Percentiles rank a stretch among this genome's conserved stretches.
Conservation (phyloP, 1,140 invertebrate species). For the Hermetia illucens region DNA sequence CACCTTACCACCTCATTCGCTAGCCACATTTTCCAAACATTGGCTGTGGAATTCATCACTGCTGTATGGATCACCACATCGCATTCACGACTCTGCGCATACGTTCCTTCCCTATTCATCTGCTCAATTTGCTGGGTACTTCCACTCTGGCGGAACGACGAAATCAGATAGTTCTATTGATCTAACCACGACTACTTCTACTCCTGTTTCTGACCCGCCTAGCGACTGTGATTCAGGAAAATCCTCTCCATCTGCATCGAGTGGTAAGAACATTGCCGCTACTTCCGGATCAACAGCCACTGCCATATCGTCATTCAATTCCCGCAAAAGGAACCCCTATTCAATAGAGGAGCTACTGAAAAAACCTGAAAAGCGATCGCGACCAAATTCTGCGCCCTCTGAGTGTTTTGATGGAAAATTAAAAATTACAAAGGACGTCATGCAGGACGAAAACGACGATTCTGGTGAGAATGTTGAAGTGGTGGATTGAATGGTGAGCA, state of each 20-base stretch:
- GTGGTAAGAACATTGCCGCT: too few relatives aligned
- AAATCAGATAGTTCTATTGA: constrained; percentile 28
- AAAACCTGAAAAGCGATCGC: constrained; percentile 46
- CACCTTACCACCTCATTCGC: constrained; percentile 16
- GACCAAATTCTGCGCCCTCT: constrained; percentile 15
- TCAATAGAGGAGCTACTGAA: constrained; percentile 75
- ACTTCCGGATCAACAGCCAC: background rate
- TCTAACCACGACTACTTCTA: constrained; percentile 16
- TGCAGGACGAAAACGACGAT: constrained; percentile 7
- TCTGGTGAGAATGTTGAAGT: constrained; percentile 20
- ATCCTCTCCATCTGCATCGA: constrained; percentile 20
- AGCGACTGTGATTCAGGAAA: constrained; percentile 25
- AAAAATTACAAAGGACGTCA: background rate
- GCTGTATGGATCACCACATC: constrained; percentile 24
- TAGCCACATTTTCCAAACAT: constrained; percentile 13
- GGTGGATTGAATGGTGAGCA: constrained; percentile 23
- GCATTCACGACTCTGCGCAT: constrained; percentile 18
- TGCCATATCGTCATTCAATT: constrained; percentile 18
- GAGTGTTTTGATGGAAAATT: background rate
- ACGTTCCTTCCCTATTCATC: constrained; percentile 2
- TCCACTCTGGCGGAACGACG: constrained; percentile 10
- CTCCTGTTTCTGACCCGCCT: constrained; percentile 4
- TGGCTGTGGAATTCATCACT: constrained; percentile 29
- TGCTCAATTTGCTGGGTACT: constrained; percentile 6
- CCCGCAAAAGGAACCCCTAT: constrained; percentile 63